Evolutionary conservation across 2,888 invertebrate genomes (phyloP).

Genomic region (Criorhina ranunculi): DNA sequence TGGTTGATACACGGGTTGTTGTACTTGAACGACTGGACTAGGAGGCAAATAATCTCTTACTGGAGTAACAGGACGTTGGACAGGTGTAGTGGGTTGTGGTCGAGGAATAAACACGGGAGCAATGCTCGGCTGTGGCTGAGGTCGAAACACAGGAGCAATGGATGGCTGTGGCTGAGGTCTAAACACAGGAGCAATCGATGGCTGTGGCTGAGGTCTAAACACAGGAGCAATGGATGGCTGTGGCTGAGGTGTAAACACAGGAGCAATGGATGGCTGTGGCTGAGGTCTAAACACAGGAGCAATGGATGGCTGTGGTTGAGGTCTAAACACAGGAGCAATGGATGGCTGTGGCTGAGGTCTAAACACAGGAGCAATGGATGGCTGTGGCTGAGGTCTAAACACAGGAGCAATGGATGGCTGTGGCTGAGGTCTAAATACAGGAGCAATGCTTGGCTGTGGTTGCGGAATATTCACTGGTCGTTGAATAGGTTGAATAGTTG

Average conservation of each 20-base stretch:
- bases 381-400: slow-evolving; percentile 2
- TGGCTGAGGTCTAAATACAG: slow-evolving; percentile 11
- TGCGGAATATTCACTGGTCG: background rate
- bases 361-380: background rate
- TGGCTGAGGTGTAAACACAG: background rate
- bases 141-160: background rate
- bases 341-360: background rate
- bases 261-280: slow-evolving; percentile 11
- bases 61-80: slow-evolving; percentile 11
- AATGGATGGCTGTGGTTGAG: too few relatives aligned
- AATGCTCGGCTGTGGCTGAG: slow-evolving; percentile 13
- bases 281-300: background rate
- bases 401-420: too few relatives aligned
- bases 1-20: slow-evolving; percentile 15
- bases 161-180: background rate
- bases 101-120: background rate
- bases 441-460: slow-evolving; percentile 17
- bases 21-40: slow-evolving; percentile 11
- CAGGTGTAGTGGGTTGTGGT: background rate
- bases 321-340: too few relatives aligned
- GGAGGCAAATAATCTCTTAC: slow-evolving; percentile 43
- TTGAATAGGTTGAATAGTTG: slow-evolving; percentile 4
- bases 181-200: background rate
- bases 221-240: slow-evolving; percentile 15
- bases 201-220: slow-evolving; percentile 2